phyloP scores from a whole-genome alignment of 2,888 invertebrate species.

The Chydorus sphaericus region DNA sequence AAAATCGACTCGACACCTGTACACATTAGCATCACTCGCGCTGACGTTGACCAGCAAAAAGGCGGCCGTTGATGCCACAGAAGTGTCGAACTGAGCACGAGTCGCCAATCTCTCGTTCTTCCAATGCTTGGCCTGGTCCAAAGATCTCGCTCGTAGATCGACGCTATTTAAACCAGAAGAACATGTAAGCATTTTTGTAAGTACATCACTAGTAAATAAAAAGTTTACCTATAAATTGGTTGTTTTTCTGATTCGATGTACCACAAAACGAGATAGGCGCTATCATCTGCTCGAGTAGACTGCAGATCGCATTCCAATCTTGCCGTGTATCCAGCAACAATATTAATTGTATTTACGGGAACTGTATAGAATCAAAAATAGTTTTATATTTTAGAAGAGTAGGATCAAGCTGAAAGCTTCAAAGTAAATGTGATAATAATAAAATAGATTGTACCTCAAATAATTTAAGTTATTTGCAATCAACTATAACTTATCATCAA shows the following conservation, averaged over 20 bases:
- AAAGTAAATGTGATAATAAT: background rate
- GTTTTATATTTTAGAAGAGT: no score
- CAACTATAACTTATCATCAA: no score
- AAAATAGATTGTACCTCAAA: no score
- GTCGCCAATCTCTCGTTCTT: conserved; percentile 6
- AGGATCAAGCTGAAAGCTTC: no score
- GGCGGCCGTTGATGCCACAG: conserved; percentile 1
- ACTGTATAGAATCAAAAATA: background rate
- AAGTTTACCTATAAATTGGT: conserved; percentile 13
- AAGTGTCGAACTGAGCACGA: conserved; percentile 9
- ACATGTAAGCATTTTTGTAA: background rate
- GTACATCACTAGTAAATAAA: background rate
- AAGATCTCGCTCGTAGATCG: conserved; percentile 10
- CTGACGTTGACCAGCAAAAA: conserved; percentile 11
- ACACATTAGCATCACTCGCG: conserved; percentile 8
- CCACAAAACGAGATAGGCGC: conserved; percentile 14
- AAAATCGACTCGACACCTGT: conserved; percentile 13
- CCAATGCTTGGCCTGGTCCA: conserved; percentile 12
- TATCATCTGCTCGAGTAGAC: conserved; percentile 10
- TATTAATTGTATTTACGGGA: conserved; percentile 4
- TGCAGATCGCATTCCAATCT: conserved; percentile 13
- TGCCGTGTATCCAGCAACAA: conserved; percentile 9
- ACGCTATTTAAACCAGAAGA: conserved; percentile 5
- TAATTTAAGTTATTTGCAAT: no score
- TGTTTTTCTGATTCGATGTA: conserved; percentile 13